phyloP scores from a whole-genome alignment of 2,888 invertebrate species.

The Cylloceria caligata region DNA sequence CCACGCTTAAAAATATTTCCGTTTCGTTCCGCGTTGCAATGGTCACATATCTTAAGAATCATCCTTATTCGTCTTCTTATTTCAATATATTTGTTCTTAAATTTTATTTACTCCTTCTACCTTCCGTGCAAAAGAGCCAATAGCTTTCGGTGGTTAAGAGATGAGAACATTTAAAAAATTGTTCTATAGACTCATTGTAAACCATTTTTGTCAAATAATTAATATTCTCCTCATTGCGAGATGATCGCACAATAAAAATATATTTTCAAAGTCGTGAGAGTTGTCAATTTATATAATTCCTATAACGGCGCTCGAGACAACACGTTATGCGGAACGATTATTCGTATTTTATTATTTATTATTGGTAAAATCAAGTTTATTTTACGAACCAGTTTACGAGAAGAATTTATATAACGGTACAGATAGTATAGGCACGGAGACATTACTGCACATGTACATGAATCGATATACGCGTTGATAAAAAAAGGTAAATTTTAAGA shows the following conservation, averaged over 20 bases:
- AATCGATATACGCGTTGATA: background rate
- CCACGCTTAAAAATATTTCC: constrained; percentile 55
- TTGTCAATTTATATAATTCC: too few species aligned
- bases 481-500: background rate
- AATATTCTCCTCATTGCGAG: background rate
- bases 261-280: too few species aligned
- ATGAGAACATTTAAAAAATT: background rate
- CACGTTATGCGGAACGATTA: too few species aligned
- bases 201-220: too few species aligned
- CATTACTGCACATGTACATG: background rate
- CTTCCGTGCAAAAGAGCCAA: too few species aligned
- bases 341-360: too few species aligned
- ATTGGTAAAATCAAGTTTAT: background rate
- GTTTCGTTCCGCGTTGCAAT: constrained; percentile 42
- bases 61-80: background rate
- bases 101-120: too few species aligned
- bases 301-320: too few species aligned
- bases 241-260: too few species aligned
- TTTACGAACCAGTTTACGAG: background rate
- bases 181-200: too few species aligned
- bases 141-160: background rate
- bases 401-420: background rate
- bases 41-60: constrained; percentile 5
- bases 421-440: background rate
- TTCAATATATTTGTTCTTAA: background rate